Evolutionary conservation across 53 echinoderm and acorn worm species (phyloP).

Genomic region (Astropecten irregularis): DNA sequence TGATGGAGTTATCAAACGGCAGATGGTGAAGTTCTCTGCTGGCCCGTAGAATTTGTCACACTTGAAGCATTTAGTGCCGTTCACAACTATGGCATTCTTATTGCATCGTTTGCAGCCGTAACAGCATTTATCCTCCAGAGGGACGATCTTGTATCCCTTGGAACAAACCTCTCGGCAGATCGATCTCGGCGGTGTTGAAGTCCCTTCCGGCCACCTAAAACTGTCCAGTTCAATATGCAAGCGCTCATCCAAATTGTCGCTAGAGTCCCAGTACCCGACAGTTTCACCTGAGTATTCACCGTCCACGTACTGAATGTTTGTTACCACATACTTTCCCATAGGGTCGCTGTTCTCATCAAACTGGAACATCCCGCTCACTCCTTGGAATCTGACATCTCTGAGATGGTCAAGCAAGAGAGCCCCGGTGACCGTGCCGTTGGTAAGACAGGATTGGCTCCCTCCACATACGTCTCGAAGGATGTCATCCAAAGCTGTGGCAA

Average conservation of each 20-base stretch:
- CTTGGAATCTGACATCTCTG: conserved; percentile 25
- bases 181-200: conserved; percentile 27
- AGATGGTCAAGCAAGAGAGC: conserved; percentile 26
- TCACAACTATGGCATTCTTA: conserved; percentile 33
- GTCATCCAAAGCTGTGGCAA: conserved; percentile 40
- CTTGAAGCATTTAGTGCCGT: conserved; percentile 48
- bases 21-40: conserved; percentile 62
- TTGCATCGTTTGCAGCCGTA: conserved; percentile 51
- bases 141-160: conserved; percentile 41
- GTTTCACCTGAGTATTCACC: conserved; percentile 1
- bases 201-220: neutral
- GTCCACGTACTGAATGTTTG: conserved; percentile 11
- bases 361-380: conserved; percentile 27
- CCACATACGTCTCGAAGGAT: conserved; percentile 51
- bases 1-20: conserved; percentile 50
- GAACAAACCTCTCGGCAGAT: conserved; percentile 30
- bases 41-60: conserved; percentile 74
- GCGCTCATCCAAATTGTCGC: neutral
- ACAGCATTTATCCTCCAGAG: conserved; percentile 52
- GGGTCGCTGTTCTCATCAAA: conserved; percentile 65
- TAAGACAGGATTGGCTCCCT: neutral
- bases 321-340: conserved; percentile 45
- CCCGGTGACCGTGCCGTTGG: conserved; percentile 35
- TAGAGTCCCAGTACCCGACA: conserved; percentile 49
- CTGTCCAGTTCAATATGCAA: neutral